These are phyloP conservation scores for Andrena flavipes DNA, from an alignment of 2,888 invertebrate species.

Conservation along the genomic window DNA sequence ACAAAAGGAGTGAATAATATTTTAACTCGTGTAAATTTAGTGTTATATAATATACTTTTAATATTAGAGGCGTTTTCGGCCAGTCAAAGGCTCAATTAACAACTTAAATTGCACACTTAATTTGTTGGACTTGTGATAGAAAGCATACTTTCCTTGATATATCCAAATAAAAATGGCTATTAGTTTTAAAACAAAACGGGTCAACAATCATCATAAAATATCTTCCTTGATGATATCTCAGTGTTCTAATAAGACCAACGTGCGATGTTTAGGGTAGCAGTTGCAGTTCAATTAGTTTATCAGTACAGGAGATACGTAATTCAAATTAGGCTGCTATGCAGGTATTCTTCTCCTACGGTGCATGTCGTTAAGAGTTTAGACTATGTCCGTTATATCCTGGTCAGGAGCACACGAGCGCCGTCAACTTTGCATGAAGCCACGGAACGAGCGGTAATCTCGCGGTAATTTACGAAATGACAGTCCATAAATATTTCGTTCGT, in stretches of 20 bases:
- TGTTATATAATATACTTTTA: too few relatives aligned
- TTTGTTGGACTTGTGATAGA: too few relatives aligned
- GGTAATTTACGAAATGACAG: constrained; percentile 73
- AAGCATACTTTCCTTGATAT: too few relatives aligned
- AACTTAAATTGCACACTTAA: too few relatives aligned
- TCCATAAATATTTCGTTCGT: constrained; percentile 72
- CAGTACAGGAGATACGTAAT: background rate
- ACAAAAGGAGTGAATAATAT: too few relatives aligned
- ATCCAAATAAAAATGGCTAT: too few relatives aligned
- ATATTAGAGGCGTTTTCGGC: too few relatives aligned
- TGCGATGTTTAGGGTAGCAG: background rate
- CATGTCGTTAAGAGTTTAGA: constrained; percentile 64
- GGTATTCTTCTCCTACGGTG: constrained; percentile 53
- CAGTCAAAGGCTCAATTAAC: too few relatives aligned
- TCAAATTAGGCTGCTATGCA: constrained; percentile 32
- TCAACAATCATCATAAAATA: background rate
- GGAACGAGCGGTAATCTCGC: constrained; percentile 70
- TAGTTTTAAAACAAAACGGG: too few relatives aligned
- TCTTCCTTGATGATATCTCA: background rate
- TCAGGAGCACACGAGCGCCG: constrained; percentile 42
- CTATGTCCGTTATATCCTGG: constrained; percentile 53
- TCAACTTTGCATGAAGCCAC: constrained; percentile 56
- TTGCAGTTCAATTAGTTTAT: constrained; percentile 1
- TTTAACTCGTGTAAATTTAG: too few relatives aligned
- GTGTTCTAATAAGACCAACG: background rate